Evolutionary conservation across 1,140 invertebrate species (phyloP).

Genomic region (Papilio polyxenes): DNA sequence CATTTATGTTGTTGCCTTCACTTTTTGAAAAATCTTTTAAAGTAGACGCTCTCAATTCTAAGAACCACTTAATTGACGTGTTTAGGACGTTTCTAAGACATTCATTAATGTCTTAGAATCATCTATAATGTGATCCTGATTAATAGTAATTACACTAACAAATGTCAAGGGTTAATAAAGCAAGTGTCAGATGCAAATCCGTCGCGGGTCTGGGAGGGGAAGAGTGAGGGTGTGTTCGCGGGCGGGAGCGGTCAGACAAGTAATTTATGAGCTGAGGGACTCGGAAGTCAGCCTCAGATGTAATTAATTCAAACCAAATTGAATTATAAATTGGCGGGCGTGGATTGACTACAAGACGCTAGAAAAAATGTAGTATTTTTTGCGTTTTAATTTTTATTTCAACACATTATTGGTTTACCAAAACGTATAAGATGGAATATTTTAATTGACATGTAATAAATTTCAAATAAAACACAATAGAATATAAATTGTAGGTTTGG

Average conservation of each 20-base stretch:
- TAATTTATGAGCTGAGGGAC: slow-evolving; percentile 8
- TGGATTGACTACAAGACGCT: neutral
- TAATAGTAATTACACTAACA: neutral
- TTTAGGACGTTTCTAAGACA: neutral
- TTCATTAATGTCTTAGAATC: neutral
- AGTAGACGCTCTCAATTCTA: neutral
- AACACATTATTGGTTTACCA: no score
- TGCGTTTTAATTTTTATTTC: neutral
- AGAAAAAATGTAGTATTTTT: neutral
- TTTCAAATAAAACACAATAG: neutral
- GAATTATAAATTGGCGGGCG: neutral
- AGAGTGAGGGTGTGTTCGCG: neutral
- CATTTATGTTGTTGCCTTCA: neutral
- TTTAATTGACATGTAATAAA: neutral
- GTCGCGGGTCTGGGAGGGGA: neutral
- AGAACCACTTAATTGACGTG: neutral
- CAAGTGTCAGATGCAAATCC: slow-evolving; percentile 16
- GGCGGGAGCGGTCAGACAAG: neutral
- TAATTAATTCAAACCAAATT: slow-evolving; percentile 19
- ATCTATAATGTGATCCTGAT: neutral
- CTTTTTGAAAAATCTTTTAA: neutral
- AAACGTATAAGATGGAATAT: no score
- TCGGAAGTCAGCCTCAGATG: neutral
- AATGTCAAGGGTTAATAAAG: neutral
- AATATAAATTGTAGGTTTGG: neutral